Evolutionary conservation across 1,140 invertebrate genomes (phyloP).

Genomic region (Tribolium madens): DNA sequence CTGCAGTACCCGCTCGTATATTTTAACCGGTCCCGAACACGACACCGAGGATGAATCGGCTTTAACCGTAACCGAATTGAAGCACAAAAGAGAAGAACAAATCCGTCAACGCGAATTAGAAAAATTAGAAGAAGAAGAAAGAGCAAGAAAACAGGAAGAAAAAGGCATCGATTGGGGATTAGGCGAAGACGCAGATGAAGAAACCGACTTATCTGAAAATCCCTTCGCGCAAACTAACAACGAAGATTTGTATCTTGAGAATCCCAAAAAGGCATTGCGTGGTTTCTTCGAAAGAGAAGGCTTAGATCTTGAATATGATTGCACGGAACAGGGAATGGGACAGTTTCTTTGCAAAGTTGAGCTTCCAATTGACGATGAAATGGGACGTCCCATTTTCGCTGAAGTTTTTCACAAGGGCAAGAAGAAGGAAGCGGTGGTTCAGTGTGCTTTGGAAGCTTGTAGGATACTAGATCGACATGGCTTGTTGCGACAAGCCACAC

Average conservation of each 20-base stretch:
- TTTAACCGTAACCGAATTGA: conserved; percentile 84
- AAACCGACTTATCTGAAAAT: conserved; percentile 84
- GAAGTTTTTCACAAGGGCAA: conserved; percentile 90
- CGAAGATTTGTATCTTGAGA: conserved; percentile 91
- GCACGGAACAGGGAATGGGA: conserved; percentile 83
- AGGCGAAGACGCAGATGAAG: conserved; percentile 91
- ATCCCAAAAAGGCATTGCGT: conserved; percentile 94
- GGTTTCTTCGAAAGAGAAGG: conserved; percentile 97
- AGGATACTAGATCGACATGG: conserved; percentile 88
- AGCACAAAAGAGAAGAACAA: conserved; percentile 72
- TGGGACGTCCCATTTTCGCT: conserved; percentile 80
- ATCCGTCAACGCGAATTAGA: conserved; percentile 69
- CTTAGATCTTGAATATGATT: conserved; percentile 84
- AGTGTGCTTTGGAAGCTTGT: conserved; percentile 95
- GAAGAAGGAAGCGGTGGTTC: conserved; percentile 94
- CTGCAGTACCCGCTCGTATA: conserved; percentile 86
- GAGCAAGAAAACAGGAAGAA: conserved; percentile 71
- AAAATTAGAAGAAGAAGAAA: conserved; percentile 68
- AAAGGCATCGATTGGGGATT: conserved; percentile 93
- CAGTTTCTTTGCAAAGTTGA: conserved; percentile 80
- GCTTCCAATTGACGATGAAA: conserved; percentile 83
- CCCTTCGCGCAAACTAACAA: conserved; percentile 84
- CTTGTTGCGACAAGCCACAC: conserved; percentile 80
- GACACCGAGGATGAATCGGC: conserved; percentile 90
- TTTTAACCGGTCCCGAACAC: conserved; percentile 86